These are phyloP conservation scores for Mustelus asterias DNA, from an alignment of 2,113 vertebrate species.

Conservation along the genomic window DNA sequence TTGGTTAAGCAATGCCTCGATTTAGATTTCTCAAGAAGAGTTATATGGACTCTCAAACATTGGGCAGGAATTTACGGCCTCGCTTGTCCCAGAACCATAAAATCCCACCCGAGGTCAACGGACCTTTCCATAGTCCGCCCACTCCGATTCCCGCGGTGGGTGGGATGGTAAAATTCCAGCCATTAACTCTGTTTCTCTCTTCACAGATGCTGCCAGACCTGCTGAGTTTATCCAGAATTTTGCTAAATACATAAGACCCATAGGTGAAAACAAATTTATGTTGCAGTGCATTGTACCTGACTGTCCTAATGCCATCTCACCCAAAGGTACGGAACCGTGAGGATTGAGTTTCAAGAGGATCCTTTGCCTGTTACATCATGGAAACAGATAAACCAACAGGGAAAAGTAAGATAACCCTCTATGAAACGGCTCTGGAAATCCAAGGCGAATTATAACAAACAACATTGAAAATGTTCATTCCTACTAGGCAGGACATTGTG, in stretches of 20 bases:
- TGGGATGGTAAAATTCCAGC: too few species aligned
- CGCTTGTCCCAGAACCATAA: too few species aligned
- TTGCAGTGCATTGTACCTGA: not conserved
- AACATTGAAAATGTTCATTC: not conserved
- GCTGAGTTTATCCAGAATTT: too few species aligned
- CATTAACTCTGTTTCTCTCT: too few species aligned
- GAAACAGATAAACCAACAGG: not conserved
- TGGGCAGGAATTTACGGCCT: too few species aligned
- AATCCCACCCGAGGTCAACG: too few species aligned
- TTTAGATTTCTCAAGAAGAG: not conserved
- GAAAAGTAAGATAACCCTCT: not conserved
- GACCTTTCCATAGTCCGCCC: too few species aligned
- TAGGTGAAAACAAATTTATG: not conserved
- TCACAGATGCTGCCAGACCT: too few species aligned
- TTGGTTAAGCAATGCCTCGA: not conserved
- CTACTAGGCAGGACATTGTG: not conserved
- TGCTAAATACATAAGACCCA: not conserved
- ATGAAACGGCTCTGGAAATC: not conserved
- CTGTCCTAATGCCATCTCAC: not conserved
- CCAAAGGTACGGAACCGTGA: not conserved
- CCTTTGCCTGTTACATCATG: not conserved
- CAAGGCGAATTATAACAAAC: not conserved
- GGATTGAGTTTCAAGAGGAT: not conserved
- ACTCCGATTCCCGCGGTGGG: too few species aligned
- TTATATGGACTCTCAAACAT: too few species aligned